Base-by-base conservation (phyloP, 2,113 vertebrate genomes). In the Lates calcarifer region DNA sequence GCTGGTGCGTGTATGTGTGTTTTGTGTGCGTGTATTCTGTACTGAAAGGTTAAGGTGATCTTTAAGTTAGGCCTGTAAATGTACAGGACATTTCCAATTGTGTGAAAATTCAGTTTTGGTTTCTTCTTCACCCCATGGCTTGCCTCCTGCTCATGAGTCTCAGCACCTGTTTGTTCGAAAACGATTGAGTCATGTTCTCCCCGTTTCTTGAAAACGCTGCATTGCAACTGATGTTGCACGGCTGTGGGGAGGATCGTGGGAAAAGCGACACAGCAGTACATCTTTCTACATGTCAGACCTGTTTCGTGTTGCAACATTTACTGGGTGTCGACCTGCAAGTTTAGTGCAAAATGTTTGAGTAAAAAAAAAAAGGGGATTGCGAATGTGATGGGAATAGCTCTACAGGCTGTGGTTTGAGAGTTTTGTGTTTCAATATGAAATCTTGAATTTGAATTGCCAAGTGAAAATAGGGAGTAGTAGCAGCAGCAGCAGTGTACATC, bases 221-320 rank as follows among this genome's bases (percentile, higher is more conserved):
- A 12, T 45, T 80, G 72, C 29, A 66, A 67, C 74, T 78, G 77
- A 68, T 79, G 61, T 74, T 79, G 76, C 64, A 28, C 3, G 2
- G 18, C 47, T 8, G 56, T 76, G 37, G 68, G 68, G 85, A 86
- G 76, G 74, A 57, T 77, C 77, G 62, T 92, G 89, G 92, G 88
- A 92, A 92, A 87, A 53, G 49, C 41, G 33, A 14, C 69, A 51
- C 43, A 20, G 65, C 79, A 73, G 65, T 58, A 24, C 35, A 4
- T 75, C 71, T 83, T 73, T 80, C 79, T 71, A 81, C 84, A 78
- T 69, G 87, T 78, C 60, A 6, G 64, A 86, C 65, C 79, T 80
- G 79, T 89, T 89, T 87, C 20, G 8, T 76, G 75, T 90, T 81
- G 90, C 79, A 71, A 92, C 84, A 82, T 75, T 58, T 18, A 47